These are phyloP conservation scores for Bombus difficillimus DNA, from an alignment of 1,140 invertebrate genomes.

Conservation along the genomic window DNA sequence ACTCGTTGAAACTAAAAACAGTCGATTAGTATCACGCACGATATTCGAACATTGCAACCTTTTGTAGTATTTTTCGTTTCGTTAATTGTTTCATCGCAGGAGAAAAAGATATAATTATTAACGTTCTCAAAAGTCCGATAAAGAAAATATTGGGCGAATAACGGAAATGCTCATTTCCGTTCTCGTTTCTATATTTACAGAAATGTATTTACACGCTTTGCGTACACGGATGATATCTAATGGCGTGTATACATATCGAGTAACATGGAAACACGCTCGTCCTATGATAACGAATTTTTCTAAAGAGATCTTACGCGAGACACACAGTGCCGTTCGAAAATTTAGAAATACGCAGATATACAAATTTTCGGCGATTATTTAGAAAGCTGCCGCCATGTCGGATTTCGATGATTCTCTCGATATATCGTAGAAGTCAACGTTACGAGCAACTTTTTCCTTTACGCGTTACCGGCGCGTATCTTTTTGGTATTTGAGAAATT, in stretches of 20 bases:
- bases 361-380: background rate
- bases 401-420: too few relatives aligned
- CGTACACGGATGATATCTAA: background rate
- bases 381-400: too few relatives aligned
- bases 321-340: background rate
- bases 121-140: background rate
- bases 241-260: background rate
- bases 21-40: background rate
- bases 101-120: background rate
- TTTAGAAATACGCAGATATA: background rate
- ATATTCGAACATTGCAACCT: background rate
- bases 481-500: too few relatives aligned
- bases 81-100: background rate
- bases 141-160: background rate
- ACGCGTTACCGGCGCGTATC: too few relatives aligned
- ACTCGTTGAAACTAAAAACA: background rate
- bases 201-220: constrained; percentile 25
- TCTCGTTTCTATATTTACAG: constrained; percentile 24
- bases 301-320: background rate
- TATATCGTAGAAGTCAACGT: too few relatives aligned
- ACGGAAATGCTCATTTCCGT: background rate
- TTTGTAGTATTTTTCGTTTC: too few relatives aligned
- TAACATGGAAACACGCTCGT: background rate
- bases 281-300: background rate
- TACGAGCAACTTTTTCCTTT: too few relatives aligned